A percentile compares a stretch with the other conserved stretches of the same genome.
phyloP scores from a whole-genome alignment of 2,888 invertebrate species.

The Eupithecia insigniata region DNA sequence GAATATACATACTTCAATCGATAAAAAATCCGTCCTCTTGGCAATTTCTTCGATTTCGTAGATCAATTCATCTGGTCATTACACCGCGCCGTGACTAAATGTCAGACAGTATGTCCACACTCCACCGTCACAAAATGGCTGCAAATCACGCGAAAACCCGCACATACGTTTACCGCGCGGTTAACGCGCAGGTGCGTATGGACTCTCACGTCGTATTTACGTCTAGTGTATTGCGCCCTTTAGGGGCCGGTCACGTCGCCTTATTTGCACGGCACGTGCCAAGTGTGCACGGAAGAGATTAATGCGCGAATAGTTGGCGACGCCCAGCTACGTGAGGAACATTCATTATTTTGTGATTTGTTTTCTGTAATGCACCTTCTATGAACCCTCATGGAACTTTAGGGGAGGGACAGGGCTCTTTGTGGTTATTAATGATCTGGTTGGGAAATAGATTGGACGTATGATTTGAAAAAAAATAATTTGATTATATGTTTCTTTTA shows the following conservation, averaged over 20 bases:
- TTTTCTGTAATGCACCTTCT: constrained; percentile 11
- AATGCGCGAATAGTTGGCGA: constrained; percentile 50
- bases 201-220: background rate
- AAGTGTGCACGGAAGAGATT: constrained; percentile 43
- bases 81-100: too few relatives aligned
- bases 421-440: background rate
- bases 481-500: background rate
- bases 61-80: background rate
- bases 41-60: background rate
- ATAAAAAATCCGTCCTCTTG: too few relatives aligned
- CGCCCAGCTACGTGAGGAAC: constrained; percentile 42
- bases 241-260: constrained; percentile 27
- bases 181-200: background rate
- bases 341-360: constrained; percentile 38
- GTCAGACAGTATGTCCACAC: too few relatives aligned
- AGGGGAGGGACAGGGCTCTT: background rate
- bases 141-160: too few relatives aligned
- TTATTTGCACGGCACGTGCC: constrained; percentile 34
- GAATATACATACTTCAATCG: too few relatives aligned
- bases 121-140: too few relatives aligned
- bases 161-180: background rate
- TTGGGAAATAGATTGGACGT: background rate
- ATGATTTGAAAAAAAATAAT: background rate
- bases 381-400: constrained; percentile 4
- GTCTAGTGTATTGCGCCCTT: constrained; percentile 2